phyloP scores from a whole-genome alignment of 2,113 vertebrate species.

The Phalacrocorax aristotelis region DNA sequence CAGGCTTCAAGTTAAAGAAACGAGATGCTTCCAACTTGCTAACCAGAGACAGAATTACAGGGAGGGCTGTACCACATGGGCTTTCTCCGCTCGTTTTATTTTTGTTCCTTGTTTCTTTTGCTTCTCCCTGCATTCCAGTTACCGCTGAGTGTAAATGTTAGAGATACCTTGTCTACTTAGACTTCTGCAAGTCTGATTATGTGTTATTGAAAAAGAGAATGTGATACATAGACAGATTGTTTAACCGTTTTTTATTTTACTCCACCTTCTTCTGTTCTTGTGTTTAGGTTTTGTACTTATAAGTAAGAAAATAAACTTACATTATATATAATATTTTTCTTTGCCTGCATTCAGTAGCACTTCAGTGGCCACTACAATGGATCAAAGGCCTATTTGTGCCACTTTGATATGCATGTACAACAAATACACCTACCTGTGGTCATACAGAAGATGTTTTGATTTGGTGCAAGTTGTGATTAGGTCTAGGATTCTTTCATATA shows the following conservation, averaged over 20 bases:
- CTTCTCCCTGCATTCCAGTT: not conserved
- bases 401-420: not conserved
- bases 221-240: not conserved
- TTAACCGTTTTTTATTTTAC: not conserved
- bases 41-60: not conserved
- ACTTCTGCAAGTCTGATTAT: not conserved
- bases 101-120: not conserved
- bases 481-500: not conserved
- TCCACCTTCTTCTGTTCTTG: not conserved
- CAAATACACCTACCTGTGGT: not conserved
- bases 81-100: not conserved
- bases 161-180: rapidly evolving
- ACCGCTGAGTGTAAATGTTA: not conserved
- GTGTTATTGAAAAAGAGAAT: not conserved
- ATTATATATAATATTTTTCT: not conserved
- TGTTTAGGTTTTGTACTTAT: not conserved
- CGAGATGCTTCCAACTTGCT: not conserved
- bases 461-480: not conserved
- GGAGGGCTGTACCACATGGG: not conserved
- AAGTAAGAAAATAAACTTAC: not conserved
- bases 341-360: not conserved
- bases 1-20: conserved; percentile 4
- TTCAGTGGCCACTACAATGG: not conserved
- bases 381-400: not conserved
- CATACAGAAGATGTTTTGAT: not conserved